Evolutionary conservation across 2,888 invertebrate genomes (phyloP).

Genomic region (Gnatocerus cornutus): DNA sequence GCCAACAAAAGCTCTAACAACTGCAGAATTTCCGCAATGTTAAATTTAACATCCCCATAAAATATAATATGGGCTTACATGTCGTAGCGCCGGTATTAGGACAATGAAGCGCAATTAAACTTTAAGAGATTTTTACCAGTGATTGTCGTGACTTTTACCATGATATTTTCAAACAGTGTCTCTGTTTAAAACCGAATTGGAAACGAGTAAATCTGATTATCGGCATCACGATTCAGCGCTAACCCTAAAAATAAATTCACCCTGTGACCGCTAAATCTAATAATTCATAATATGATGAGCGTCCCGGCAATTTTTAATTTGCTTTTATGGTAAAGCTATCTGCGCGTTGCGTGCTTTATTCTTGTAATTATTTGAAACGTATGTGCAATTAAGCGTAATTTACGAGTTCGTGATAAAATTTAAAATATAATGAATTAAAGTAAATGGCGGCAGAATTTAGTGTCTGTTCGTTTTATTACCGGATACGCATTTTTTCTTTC

Average conservation of each 20-base stretch:
- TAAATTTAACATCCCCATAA: neutral
- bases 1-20: too few relatives aligned
- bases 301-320: conserved; percentile 37
- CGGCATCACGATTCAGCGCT: neutral
- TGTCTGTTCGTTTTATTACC: conserved; percentile 13
- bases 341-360: conserved; percentile 35
- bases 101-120: conserved; percentile 13
- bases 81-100: neutral
- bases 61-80: too few relatives aligned
- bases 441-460: conserved; percentile 37
- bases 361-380: conserved; percentile 41
- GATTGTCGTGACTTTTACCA: neutral
- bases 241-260: conserved; percentile 8
- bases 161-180: too few relatives aligned
- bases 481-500: conserved; percentile 12
- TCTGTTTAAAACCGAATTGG: neutral
- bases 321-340: conserved; percentile 29
- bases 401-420: conserved; percentile 41
- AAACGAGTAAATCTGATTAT: conserved; percentile 18
- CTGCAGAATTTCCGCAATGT: neutral
- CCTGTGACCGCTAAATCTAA: conserved; percentile 26
- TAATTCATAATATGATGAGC: conserved; percentile 23
- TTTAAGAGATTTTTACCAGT: conserved; percentile 12
- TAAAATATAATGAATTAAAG: conserved; percentile 44
- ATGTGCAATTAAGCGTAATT: conserved; percentile 45